A percentile compares a stretch with the other conserved stretches of the same genome.
Conservation (phyloP, 2,113 vertebrate genomes). For the Pollimyrus isidori region DNA sequence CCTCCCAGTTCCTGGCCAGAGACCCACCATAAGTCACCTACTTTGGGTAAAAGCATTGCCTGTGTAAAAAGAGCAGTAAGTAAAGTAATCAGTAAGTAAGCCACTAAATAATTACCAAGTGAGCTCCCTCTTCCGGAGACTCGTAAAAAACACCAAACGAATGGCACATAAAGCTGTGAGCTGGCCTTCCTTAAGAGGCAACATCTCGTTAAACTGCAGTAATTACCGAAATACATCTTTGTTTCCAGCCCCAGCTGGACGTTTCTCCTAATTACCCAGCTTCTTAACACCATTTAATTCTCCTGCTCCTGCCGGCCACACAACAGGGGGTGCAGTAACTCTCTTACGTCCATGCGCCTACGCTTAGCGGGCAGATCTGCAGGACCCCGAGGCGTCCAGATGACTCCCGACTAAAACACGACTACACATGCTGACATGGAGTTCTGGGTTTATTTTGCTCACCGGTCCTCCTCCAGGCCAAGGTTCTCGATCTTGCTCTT, state of each 20-base stretch:
- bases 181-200: not conserved
- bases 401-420: not conserved
- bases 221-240: constrained; percentile 18
- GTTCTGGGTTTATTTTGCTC: constrained; percentile 8
- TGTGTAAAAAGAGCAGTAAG: not conserved
- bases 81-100: not conserved
- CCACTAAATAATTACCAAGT: not conserved
- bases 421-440: not conserved
- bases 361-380: not conserved
- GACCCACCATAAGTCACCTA: not conserved
- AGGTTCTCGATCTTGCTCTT: constrained; percentile 83
- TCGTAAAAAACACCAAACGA: not conserved
- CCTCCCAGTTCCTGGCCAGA: not conserved
- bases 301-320: not conserved
- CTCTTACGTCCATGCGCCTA: not conserved
- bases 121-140: not conserved
- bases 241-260: not conserved
- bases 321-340: not conserved
- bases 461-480: constrained; percentile 85
- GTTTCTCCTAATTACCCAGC: not conserved
- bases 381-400: not conserved
- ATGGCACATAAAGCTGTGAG: not conserved
- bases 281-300: not conserved
- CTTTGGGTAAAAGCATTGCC: not conserved
- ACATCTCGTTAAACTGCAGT: constrained; percentile 25